Base-by-base conservation (phyloP, 1,140 invertebrate genomes). In the Sitodiplosis mosellana region DNA sequence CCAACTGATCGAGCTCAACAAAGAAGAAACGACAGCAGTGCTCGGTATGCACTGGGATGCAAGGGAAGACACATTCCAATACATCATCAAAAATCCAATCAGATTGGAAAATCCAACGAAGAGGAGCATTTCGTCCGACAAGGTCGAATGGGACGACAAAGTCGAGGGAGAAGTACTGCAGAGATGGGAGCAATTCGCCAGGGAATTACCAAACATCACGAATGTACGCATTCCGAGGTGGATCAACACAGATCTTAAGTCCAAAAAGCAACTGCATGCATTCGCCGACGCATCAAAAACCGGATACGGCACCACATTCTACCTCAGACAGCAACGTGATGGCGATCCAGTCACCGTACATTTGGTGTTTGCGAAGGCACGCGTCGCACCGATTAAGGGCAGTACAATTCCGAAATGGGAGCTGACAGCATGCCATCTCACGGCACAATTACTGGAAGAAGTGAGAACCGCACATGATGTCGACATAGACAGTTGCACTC, bases 221-320 rank as follows among this genome's bases (percentile, higher is more conserved):
- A n/a, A n/a, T n/a, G n/a, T n/a, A n/a, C n/a, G n/a, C n/a, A n/a
- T n/a, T n/a, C n/a, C n/a, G n/a, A n/a, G n/a, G n/a, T n/a, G n/a
- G n/a, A n/a, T n/a, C n/a, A n/a, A n/a, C n/a, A n/a, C n/a, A n/a
- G n/a, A 36, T 10, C n/a, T 36, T 11, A n/a, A n/a, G 11, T 11
- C 15, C 19, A 19, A 48, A 6, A 15, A 51, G 33, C 21, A 58
- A 51, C 17, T 60, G 7, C 55, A 58, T 49, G 58, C 54, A 33
- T 64, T 60, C 46, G 49, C 48, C n/a, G 58, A 61, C 50, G 56
- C 56, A 18, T 55, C 52, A 17, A 47, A 51, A 27, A 49, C 46
- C 34, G 56, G 53, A 5, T 61, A 61, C 45, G 56, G 49, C 0
- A 56, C 54, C n/a, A n/a, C n/a, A n/a, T n/a, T 12, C 53, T 53